phyloP scores from a whole-genome alignment of 2,888 invertebrate species.

The Cheilosia variabilis region DNA sequence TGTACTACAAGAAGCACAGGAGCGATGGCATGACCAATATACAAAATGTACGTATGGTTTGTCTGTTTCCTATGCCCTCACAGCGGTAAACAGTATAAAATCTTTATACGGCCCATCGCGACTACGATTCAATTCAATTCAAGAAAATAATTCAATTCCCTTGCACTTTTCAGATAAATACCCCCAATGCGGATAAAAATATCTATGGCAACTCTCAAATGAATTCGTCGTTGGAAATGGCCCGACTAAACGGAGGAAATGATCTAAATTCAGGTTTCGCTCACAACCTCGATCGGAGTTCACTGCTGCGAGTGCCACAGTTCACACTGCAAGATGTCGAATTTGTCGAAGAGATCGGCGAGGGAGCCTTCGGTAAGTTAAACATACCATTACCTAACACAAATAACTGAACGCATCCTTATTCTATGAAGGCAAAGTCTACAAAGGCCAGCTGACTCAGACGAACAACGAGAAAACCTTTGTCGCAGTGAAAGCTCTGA shows the following conservation, averaged over 20 bases:
- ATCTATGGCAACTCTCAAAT: constrained; percentile 92
- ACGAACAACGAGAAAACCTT: constrained; percentile 88
- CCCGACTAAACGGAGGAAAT: constrained; percentile 87
- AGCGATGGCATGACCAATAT: constrained; percentile 87
- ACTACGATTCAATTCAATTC: neutral
- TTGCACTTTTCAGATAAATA: constrained; percentile 84
- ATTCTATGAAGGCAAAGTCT: constrained; percentile 88
- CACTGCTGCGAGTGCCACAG: constrained; percentile 89
- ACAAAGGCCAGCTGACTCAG: constrained; percentile 94
- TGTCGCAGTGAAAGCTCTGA: constrained; percentile 97
- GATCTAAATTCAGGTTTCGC: constrained; percentile 77
- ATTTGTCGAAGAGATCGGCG: constrained; percentile 95
- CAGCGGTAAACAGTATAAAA: neutral
- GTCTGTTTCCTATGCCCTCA: too few species aligned
- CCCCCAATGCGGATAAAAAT: constrained; percentile 90
- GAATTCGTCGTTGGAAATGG: constrained; percentile 93
- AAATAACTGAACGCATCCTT: neutral
- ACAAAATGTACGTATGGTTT: constrained; percentile 85
- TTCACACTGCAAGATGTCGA: constrained; percentile 93
- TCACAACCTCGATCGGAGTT: constrained; percentile 83
- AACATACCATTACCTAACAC: neutral
- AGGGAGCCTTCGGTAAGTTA: constrained; percentile 94
- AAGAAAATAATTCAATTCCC: neutral
- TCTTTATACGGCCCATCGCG: too few species aligned
- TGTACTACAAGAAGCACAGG: constrained; percentile 86